These are phyloP conservation scores for Lethrus apterus DNA, from an alignment of 1,140 invertebrate species.

Conservation along the genomic window DNA sequence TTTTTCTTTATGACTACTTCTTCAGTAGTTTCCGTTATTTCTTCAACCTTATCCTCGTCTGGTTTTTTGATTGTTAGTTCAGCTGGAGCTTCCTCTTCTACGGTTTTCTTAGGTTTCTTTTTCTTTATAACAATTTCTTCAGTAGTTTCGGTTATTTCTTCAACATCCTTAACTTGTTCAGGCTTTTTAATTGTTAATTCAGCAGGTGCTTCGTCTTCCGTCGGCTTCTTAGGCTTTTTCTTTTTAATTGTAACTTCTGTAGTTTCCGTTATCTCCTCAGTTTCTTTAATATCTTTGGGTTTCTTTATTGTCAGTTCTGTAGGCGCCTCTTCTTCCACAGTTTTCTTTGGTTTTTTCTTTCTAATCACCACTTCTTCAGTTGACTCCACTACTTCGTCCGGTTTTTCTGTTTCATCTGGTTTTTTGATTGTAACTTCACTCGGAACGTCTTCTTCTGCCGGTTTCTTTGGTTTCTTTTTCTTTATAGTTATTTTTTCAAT, in stretches of 20 bases:
- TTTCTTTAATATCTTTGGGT: conserved; percentile 20
- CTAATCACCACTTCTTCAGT: conserved; percentile 35
- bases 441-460: conserved; percentile 23
- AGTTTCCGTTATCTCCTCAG: conserved; percentile 15
- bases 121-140: conserved; percentile 15
- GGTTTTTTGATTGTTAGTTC: conserved; percentile 35
- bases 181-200: conserved; percentile 31
- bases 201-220: conserved; percentile 42
- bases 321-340: conserved; percentile 31
- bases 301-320: conserved; percentile 36
- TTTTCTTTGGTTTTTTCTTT: conserved; percentile 43
- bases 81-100: conserved; percentile 31
- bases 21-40: conserved; percentile 18
- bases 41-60: conserved; percentile 25
- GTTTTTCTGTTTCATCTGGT: conserved; percentile 15
- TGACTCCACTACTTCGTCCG: conserved; percentile 22
- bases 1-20: conserved; percentile 32
- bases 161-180: conserved; percentile 15
- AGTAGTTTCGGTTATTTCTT: conserved; percentile 20
- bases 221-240: conserved; percentile 31
- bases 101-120: conserved; percentile 19
- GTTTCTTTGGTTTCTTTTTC: conserved; percentile 28
- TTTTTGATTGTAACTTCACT: conserved; percentile 28
- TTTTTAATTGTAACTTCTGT: conserved; percentile 19
- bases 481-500: conserved; percentile 31